Conservation (phyloP, 1,140 invertebrate genomes). For the Aphelenchoides besseyi region DNA sequence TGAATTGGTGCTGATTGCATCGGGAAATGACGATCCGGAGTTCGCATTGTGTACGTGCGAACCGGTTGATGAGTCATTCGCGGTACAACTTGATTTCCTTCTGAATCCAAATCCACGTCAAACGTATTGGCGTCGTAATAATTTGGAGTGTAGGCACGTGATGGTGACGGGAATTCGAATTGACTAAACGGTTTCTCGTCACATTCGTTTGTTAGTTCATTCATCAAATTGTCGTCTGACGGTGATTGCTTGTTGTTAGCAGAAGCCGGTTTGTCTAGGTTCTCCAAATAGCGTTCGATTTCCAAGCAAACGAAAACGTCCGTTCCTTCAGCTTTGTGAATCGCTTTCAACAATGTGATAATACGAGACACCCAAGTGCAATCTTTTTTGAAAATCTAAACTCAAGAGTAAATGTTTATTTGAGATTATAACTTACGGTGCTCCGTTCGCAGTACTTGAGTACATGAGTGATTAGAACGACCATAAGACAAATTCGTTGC, state of each 20-base stretch:
- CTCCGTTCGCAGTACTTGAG: background rate
- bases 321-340: background rate
- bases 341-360: background rate
- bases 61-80: background rate
- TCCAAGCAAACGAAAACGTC: background rate
- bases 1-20: background rate
- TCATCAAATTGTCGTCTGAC: background rate
- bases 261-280: background rate
- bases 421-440: background rate
- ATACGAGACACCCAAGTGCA: constrained; percentile 2
- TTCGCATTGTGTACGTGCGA: background rate
- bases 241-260: background rate
- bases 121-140: background rate
- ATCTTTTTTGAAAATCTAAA: background rate
- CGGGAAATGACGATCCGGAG: background rate
- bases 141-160: background rate
- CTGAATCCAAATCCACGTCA: background rate
- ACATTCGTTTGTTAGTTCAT: background rate
- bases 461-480: constrained; percentile 6
- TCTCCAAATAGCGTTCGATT: constrained; percentile 2
- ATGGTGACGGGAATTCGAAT: background rate
- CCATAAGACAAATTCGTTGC: background rate
- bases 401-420: background rate
- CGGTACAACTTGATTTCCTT: background rate
- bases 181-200: background rate